phyloP scores from a whole-genome alignment of 2,888 invertebrate species.

The Drosophila melanosoma region DNA sequence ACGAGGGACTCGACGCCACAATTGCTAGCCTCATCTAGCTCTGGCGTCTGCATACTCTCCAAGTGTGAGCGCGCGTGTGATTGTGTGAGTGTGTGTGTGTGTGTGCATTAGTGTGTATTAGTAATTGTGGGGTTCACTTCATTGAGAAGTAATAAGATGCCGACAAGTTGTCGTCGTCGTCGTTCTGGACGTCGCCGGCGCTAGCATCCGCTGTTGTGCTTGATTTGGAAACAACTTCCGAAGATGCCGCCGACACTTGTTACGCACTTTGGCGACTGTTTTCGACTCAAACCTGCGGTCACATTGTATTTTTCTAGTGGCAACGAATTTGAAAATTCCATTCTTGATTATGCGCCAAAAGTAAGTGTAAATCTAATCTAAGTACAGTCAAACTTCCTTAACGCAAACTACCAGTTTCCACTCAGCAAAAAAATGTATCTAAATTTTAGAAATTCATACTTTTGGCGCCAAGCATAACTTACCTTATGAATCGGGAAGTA shows the following conservation, averaged over 20 bases:
- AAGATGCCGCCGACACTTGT: slow-evolving; percentile 78
- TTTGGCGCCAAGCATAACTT: neutral
- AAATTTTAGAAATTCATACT: neutral
- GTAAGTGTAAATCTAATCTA: neutral
- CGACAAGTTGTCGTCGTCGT: slow-evolving; percentile 75
- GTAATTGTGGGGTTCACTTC: slow-evolving; percentile 36
- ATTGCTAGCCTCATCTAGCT: slow-evolving; percentile 60
- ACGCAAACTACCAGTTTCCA: neutral
- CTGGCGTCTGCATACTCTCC: slow-evolving; percentile 39
- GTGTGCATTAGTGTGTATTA: slow-evolving; percentile 1
- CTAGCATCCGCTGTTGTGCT: slow-evolving; percentile 44
- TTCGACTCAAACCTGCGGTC: slow-evolving; percentile 20
- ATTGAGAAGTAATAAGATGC: slow-evolving; percentile 70
- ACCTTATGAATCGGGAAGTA: neutral
- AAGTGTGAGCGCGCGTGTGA: neutral
- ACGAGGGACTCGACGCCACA: slow-evolving; percentile 68
- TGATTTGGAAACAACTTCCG: slow-evolving; percentile 69
- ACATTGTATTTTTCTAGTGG: slow-evolving; percentile 23
- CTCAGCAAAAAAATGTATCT: neutral
- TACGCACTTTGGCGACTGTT: slow-evolving; percentile 79
- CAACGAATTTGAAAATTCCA: slow-evolving; percentile 28
- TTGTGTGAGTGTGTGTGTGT: slow-evolving; percentile 11
- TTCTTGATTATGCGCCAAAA: slow-evolving; percentile 49
- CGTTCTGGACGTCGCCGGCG: slow-evolving; percentile 49
- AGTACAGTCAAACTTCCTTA: neutral